Conservation (phyloP, 2,113 vertebrate species). For the Sylvia atricapilla region DNA sequence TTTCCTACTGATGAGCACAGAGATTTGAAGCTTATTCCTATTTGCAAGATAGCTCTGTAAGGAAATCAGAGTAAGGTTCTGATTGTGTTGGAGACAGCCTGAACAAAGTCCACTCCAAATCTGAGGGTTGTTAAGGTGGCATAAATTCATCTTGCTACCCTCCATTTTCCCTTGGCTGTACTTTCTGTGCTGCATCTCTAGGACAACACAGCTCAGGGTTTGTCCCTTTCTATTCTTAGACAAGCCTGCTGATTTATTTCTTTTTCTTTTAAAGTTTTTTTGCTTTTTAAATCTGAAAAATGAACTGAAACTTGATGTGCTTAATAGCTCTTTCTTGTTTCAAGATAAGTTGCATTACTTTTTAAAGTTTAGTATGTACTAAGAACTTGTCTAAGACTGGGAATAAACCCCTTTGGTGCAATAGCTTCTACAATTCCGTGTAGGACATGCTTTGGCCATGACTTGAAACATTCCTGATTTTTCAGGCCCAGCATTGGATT, state of each 20-base stretch:
- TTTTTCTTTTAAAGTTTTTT: neutral
- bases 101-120: neutral
- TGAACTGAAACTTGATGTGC: neutral
- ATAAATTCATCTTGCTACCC: neutral
- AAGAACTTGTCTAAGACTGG: neutral
- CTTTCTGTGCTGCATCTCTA: constrained; percentile 45
- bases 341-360: neutral
- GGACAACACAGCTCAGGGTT: neutral
- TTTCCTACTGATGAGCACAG: neutral
- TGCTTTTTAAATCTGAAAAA: constrained; percentile 14
- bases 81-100: neutral
- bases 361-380: neutral
- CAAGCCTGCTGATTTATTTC: neutral
- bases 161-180: constrained; percentile 1
- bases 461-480: neutral
- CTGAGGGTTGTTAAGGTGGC: neutral
- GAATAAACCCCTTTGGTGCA: neutral
- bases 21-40: neutral
- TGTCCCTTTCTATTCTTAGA: constrained; percentile 52
- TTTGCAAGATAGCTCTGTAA: neutral
- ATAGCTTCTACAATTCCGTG: neutral
- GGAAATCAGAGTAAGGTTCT: neutral
- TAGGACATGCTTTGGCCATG: neutral
- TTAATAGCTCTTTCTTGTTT: neutral
- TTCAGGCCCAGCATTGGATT: neutral